Conservation (phyloP, 2,888 invertebrate species). For the Stratiomys singularior region DNA sequence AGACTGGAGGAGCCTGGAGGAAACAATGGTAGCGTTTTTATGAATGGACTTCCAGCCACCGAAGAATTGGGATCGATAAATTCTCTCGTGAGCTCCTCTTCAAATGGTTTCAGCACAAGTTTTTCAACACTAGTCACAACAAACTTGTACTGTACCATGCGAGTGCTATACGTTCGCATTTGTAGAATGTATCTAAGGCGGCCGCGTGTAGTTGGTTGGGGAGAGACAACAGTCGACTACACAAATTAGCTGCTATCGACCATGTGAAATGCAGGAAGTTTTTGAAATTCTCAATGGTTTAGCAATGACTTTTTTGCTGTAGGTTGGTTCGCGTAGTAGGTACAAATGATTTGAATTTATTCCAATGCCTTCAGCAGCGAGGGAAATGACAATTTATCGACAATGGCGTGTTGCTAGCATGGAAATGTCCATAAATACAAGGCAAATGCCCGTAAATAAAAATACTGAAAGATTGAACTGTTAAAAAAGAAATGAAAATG, state of each 20-base stretch:
- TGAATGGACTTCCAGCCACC: conserved; percentile 63
- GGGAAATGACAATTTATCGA: too few species aligned
- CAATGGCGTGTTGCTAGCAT: too few species aligned
- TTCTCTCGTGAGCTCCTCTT: conserved; percentile 58
- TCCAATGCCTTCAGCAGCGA: too few species aligned
- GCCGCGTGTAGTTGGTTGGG: conserved; percentile 15
- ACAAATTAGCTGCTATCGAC: conserved; percentile 4
- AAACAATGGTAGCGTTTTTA: conserved; percentile 64
- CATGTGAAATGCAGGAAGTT: not conserved
- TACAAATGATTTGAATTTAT: too few species aligned
- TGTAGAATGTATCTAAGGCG: conserved; percentile 2
- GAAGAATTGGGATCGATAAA: conserved; percentile 64
- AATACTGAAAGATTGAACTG: too few species aligned
- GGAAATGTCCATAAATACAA: too few species aligned
- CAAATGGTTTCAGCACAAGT: conserved; percentile 53
- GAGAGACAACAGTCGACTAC: conserved; percentile 36
- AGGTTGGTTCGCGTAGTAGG: too few species aligned
- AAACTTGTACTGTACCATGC: conserved; percentile 37
- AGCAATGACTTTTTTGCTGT: not conserved
- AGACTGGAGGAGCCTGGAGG: conserved; percentile 49
- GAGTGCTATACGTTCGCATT: conserved; percentile 7
- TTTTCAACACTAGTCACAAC: conserved; percentile 54
- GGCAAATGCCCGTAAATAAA: too few species aligned
- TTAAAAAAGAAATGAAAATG: too few species aligned
- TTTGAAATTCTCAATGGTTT: conserved; percentile 5